Conservation (phyloP, 2,888 invertebrate species). For the Cheilosia vulpina region DNA sequence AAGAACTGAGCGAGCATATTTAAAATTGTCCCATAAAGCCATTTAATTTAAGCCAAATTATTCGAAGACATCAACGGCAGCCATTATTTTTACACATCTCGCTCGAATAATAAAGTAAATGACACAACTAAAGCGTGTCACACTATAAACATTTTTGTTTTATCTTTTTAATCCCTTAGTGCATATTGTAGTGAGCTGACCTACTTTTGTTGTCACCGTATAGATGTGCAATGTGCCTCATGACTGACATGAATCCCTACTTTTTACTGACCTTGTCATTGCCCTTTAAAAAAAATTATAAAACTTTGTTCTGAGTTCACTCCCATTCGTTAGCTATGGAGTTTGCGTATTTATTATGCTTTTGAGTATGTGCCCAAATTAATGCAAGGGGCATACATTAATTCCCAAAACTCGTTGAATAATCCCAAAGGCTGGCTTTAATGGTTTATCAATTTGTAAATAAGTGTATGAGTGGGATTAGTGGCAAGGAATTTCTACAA, state of each 20-base stretch:
- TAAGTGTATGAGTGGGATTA: not conserved
- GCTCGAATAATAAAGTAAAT: slow-evolving; percentile 13
- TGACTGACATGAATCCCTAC: slow-evolving; percentile 44
- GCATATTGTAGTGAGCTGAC: slow-evolving; percentile 24
- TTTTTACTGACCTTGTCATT: slow-evolving; percentile 69
- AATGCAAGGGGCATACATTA: slow-evolving; percentile 19
- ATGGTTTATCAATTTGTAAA: slow-evolving; percentile 7
- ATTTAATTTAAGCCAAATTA: slow-evolving; percentile 37
- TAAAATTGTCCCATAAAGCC: slow-evolving; percentile 5
- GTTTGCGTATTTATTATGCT: not conserved
- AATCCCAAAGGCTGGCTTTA: slow-evolving; percentile 23
- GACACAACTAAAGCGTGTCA: slow-evolving; percentile 10
- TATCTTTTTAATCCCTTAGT: slow-evolving; percentile 29
- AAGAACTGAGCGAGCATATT: not conserved
- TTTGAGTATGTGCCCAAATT: not conserved
- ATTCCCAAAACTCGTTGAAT: not conserved
- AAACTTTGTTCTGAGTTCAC: slow-evolving; percentile 38
- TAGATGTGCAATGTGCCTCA: slow-evolving; percentile 35
- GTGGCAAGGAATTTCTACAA: too few species aligned
- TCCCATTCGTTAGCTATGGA: slow-evolving; percentile 30
- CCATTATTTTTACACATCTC: not conserved
- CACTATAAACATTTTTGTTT: not conserved
- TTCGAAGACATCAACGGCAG: not conserved
- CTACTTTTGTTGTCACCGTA: slow-evolving; percentile 27
- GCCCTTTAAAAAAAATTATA: slow-evolving; percentile 31